Base-by-base conservation (phyloP, 2,888 invertebrate genomes). In the Agriopis aurantiaria region DNA sequence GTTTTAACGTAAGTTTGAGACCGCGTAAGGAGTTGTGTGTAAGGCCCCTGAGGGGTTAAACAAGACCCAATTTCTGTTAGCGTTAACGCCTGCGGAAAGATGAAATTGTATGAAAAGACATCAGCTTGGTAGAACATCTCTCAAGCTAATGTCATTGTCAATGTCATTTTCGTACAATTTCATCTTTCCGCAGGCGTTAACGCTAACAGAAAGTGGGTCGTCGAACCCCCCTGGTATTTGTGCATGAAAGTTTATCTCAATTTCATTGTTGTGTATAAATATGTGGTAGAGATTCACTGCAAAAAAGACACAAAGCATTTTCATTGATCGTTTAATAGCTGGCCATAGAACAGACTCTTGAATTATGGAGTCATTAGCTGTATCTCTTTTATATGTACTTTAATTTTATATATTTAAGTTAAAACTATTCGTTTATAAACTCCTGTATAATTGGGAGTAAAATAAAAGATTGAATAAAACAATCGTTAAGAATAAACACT, bases 381-480 rank as follows among this genome's bases (percentile, higher is more conserved):
- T 82, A 77, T 79, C 33, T 59, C 77, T 83, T 82, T 81, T 81
- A 77, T 78, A 58, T 46, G 58, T 58, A 81, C 79, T 73, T 75
- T 75, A 74, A 75, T 78, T 80, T 73, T 78, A 77, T 76, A 66
- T 63, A 63, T 68, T 66, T 82, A 82, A 81, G 78, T 75, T 76
- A 75, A 79, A 78, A 63, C 62, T 66, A 62, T 66, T 55, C 66
- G 70, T 59, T 75, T 70, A 75, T 76, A 78, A 75, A 74, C 83
- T 83, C 78, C 76, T 80, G 72, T 82, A 78, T 80, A 81, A 75
- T 78, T 73, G 73, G 76, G 78, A 79, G 75, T 70, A 74, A 75
- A 75, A 75, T 68, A 58, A 72, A 78, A 80, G 82, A 80, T 83
- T 83, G 81, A 85, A 81, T 84, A 82, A 83, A 84, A 73, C 81